Percentiles rank a stretch among this genome's conserved stretches.
Conservation (phyloP, 2,888 invertebrate genomes). For the Drosophila limbata region DNA sequence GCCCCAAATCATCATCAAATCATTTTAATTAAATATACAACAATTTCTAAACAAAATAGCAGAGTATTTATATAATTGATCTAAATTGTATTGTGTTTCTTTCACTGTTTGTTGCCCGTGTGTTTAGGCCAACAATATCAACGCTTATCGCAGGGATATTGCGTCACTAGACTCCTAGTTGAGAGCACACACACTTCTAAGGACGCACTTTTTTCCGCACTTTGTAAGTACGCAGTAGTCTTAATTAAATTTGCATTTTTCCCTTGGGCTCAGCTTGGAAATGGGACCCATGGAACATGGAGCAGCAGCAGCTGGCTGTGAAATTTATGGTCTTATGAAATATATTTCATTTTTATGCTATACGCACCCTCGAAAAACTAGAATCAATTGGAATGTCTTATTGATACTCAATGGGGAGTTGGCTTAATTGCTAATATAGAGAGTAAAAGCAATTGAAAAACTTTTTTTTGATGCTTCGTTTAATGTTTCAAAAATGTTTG, state of each 20-base stretch:
- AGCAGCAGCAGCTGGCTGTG: slow-evolving; percentile 12
- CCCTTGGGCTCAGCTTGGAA: slow-evolving; percentile 19
- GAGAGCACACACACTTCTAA: slow-evolving; percentile 23
- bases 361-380: slow-evolving; percentile 7
- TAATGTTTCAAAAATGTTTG: not conserved
- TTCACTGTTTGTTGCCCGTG: slow-evolving; percentile 2
- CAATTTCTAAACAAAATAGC: not conserved
- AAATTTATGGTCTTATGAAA: slow-evolving; percentile 12
- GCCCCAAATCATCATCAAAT: slow-evolving; percentile 10
- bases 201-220: too few species aligned
- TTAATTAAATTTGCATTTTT: slow-evolving; percentile 48
- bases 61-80: slow-evolving; percentile 19
- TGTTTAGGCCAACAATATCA: slow-evolving; percentile 16
- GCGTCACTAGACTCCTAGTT: slow-evolving; percentile 45
- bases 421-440: not conserved
- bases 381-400: slow-evolving; percentile 20
- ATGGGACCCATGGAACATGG: not conserved
- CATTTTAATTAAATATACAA: not conserved
- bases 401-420: slow-evolving; percentile 19
- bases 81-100: slow-evolving; percentile 21
- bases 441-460: not conserved
- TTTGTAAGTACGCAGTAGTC: slow-evolving; percentile 44
- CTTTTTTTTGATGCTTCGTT: not conserved
- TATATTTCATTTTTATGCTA: slow-evolving; percentile 15
- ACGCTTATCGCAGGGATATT: slow-evolving; percentile 37